Conservation (phyloP, 2,113 vertebrate genomes). For the Phylloscopus whistleri region DNA sequence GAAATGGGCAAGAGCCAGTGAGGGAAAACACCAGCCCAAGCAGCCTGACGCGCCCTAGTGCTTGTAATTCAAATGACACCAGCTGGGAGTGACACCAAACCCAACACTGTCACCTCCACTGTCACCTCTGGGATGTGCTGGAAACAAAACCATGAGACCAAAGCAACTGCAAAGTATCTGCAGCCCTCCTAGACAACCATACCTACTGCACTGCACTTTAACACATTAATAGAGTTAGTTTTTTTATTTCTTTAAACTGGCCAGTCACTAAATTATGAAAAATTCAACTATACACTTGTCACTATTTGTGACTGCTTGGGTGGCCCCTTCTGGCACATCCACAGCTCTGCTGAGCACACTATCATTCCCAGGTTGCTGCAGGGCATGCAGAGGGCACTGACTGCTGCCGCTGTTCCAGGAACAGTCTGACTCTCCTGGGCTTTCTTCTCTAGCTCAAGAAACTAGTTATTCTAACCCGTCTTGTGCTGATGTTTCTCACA, state of each 20-base stretch:
- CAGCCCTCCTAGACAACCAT: background rate
- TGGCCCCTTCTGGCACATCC: background rate
- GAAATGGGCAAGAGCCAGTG: background rate
- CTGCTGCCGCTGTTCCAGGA: accelerated
- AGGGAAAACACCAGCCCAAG: background rate
- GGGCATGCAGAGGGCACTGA: background rate
- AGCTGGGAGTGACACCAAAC: background rate
- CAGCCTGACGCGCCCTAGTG: conserved; percentile 5
- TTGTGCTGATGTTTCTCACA: background rate
- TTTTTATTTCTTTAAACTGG: background rate
- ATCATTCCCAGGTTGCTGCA: background rate
- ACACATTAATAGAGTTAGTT: background rate
- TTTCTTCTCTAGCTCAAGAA: background rate
- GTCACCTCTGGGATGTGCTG: background rate
- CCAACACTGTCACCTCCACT: background rate
- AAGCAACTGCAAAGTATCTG: background rate
- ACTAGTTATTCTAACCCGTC: background rate
- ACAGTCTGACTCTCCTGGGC: background rate
- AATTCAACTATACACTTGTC: background rate
- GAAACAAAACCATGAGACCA: background rate
- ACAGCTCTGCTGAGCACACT: background rate
- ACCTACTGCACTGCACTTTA: background rate
- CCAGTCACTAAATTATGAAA: background rate
- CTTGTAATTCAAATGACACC: background rate
- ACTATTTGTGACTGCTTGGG: background rate